These are phyloP conservation scores for Elaphurus davidianus DNA, from an alignment of 2,113 vertebrate genomes.

Conservation along the genomic window DNA sequence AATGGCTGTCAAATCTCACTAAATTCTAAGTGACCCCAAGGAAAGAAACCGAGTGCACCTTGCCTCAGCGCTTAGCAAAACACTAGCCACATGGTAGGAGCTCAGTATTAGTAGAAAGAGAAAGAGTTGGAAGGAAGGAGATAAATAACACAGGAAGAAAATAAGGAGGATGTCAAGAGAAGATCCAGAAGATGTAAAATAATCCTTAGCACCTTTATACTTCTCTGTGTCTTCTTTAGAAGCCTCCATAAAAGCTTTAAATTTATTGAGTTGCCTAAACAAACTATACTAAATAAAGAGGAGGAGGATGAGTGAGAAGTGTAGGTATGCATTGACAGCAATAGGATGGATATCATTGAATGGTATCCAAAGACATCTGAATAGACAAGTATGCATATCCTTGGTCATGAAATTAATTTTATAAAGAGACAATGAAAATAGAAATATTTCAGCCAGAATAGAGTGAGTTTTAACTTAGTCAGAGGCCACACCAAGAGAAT, in stretches of 20 bases:
- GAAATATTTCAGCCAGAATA: neutral
- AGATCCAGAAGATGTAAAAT: neutral
- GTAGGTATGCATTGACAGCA: neutral
- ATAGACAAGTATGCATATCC: neutral
- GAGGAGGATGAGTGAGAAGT: neutral
- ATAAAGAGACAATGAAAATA: neutral
- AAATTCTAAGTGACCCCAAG: neutral
- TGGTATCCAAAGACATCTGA: neutral
- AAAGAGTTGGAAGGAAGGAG: neutral
- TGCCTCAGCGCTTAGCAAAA: neutral
- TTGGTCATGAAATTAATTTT: neutral
- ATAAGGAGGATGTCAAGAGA: neutral
- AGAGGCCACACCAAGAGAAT: neutral
- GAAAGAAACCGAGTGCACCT: neutral
- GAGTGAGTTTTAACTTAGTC: neutral
- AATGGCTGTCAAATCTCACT: neutral
- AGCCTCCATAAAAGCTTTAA: neutral
- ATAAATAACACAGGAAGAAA: neutral
- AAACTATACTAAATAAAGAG: neutral
- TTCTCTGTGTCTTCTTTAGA: neutral
- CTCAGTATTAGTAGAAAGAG: neutral
- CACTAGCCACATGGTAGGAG: neutral
- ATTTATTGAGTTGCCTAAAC: neutral
- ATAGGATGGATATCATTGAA: neutral
- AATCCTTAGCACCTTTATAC: neutral